Evolutionary conservation across 2,888 invertebrate species (phyloP), one percentile per base, ranked within the genome.

Genomic region (Apotomis betuletana): DNA sequence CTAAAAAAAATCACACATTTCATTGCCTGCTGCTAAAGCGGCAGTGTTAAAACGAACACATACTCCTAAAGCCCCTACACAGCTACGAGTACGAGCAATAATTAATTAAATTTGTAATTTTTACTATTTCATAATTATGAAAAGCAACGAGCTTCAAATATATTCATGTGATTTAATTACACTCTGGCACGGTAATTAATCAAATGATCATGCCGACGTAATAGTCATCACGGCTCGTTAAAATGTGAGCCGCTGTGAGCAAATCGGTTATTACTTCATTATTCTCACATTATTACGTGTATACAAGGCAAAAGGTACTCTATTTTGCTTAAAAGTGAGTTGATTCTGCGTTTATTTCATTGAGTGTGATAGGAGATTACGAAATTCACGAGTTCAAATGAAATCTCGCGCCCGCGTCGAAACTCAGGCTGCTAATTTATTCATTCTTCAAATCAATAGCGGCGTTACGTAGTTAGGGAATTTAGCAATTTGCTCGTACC

Each of bases 121-220:
- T 44, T 15, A 49, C 10, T 10, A 27, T 55, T 44, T n/a, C 46
- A 65, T 57, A 15, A 15, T 15, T 15, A 15, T 44, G 10, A 52
- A 60, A 57, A 71, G 51, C 59, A 62, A 41, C 54, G 15, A 8
- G 60, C 51, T 44, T 63, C 41, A 60, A 65, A 71, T 57, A 67
- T 67, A 71, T 67, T 62, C 51, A 41, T 57, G 52, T 77, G 73
- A 77, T 80, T 77, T 74, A 77, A 78, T 77, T 76, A 73, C 65
- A 76, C 76, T 79, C 82, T 79, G 83, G 83, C 78, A 82, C 73
- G 69, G 79, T 80, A 80, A 85, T 85, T 84, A 79, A 82, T 80
- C 79, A 80, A 80, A 82, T 80, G 77, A 81, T 79, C 79, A 75
- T 75, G 49, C 76, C 75, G 76, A 78, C 79, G 78, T 77, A 78